A percentile compares a stretch with the other conserved stretches of the same genome.
phyloP scores from a whole-genome alignment of 2,797 vertebrate genomes.

The Rallus crepitans region DNA sequence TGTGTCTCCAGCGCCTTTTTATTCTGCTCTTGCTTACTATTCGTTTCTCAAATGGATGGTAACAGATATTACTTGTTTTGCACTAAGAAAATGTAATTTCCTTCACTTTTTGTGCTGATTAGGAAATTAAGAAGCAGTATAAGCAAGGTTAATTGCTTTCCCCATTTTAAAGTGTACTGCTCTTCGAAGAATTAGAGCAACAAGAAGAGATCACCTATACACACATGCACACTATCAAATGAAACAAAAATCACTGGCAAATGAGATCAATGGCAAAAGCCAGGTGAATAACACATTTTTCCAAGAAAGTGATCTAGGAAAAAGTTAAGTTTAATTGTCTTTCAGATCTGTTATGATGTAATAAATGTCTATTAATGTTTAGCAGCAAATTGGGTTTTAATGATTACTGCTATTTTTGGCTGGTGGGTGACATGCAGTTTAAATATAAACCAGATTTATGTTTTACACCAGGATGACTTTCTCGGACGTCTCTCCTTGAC shows the following conservation, averaged over 20 bases:
- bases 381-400: constrained; percentile 75
- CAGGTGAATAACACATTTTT: constrained; percentile 31
- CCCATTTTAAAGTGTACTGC: not conserved
- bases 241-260: not conserved
- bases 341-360: constrained; percentile 66
- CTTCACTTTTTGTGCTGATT: not conserved
- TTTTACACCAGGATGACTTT: constrained; percentile 63
- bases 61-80: not conserved
- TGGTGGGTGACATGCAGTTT: constrained; percentile 49
- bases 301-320: constrained; percentile 43
- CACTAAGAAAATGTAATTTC: not conserved
- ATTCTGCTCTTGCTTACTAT: not conserved
- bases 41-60: not conserved
- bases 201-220: not conserved
- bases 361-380: constrained; percentile 73
- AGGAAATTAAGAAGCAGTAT: not conserved
- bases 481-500: constrained; percentile 56
- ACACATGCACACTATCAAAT: not conserved
- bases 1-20: not conserved
- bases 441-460: constrained; percentile 73
- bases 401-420: constrained; percentile 72
- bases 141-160: not conserved
- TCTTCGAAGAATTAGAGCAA: not conserved
- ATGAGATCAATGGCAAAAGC: constrained; percentile 13
- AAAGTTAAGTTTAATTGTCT: constrained; percentile 69